phyloP scores from a whole-genome alignment of 2,797 vertebrate species.

The Halcyon leucocephala region DNA sequence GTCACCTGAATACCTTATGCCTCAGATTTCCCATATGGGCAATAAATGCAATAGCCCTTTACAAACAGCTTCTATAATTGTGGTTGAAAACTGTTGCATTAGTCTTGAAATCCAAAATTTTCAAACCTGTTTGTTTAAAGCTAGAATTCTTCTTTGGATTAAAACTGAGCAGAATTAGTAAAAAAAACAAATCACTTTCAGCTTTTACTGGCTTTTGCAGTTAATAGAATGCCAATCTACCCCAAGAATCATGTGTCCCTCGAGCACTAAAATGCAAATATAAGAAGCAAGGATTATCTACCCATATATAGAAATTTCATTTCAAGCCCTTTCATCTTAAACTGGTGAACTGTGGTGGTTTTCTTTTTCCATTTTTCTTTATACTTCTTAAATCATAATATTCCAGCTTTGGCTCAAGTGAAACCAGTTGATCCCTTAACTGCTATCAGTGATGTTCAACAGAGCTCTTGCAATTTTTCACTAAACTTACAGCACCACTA shows the following conservation, averaged over 20 bases:
- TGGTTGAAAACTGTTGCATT: not conserved
- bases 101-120: not conserved
- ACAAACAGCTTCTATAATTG: not conserved
- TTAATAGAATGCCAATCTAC: not conserved
- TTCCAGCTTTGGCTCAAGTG: not conserved
- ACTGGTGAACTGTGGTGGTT: not conserved
- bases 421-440: not conserved
- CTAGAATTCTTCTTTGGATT: not conserved
- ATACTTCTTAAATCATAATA: not conserved
- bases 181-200: not conserved
- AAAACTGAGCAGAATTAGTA: not conserved
- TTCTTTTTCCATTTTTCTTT: not conserved
- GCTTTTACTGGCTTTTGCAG: not conserved
- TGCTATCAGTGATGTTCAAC: not conserved
- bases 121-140: not conserved
- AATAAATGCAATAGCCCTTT: not conserved
- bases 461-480: not conserved
- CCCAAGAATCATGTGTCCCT: accelerated
- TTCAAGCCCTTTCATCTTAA: not conserved
- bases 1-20: not conserved
- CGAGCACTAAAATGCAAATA: not conserved
- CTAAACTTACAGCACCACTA: not conserved
- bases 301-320: not conserved
- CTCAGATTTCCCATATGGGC: not conserved
- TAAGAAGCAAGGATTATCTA: not conserved